phyloP scores from a whole-genome alignment of 2,113 vertebrate species.

The Notarius lentiginosus region DNA sequence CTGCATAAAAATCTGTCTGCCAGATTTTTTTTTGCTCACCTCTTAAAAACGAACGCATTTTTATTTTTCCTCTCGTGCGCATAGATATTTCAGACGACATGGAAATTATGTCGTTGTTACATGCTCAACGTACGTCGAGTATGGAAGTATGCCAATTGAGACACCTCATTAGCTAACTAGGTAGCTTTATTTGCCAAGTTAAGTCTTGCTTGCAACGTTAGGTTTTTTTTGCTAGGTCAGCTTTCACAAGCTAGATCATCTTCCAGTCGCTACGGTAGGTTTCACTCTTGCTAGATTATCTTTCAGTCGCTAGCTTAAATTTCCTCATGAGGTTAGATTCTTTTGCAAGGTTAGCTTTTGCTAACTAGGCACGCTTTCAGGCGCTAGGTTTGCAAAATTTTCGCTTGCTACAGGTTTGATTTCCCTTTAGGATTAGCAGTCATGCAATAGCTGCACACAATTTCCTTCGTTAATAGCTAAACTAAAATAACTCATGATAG shows the following conservation, averaged over 20 bases:
- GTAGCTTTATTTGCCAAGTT: background rate
- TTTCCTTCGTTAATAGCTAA: background rate
- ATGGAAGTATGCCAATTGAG: no score
- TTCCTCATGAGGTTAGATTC: background rate
- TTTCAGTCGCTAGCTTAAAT: background rate
- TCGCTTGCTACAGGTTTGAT: background rate
- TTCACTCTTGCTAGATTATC: background rate
- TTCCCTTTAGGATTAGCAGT: background rate
- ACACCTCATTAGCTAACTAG: no score
- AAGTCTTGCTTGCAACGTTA: background rate
- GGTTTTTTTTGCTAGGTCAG: background rate
- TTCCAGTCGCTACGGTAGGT: background rate
- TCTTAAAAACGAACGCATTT: no score
- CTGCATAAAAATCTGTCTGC: no score
- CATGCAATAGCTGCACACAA: no score
- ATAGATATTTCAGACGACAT: no score
- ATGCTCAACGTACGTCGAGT: no score
- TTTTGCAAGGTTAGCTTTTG: background rate
- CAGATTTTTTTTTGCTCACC: no score
- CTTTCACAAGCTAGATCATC: background rate
- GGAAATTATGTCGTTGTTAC: no score
- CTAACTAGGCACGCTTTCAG: no score
- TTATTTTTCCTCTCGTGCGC: no score
- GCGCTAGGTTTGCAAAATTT: background rate
- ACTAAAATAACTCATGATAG: no score